phyloP scores from a whole-genome alignment of 2,888 invertebrate genomes.

The Apomyelois bistriatella region DNA sequence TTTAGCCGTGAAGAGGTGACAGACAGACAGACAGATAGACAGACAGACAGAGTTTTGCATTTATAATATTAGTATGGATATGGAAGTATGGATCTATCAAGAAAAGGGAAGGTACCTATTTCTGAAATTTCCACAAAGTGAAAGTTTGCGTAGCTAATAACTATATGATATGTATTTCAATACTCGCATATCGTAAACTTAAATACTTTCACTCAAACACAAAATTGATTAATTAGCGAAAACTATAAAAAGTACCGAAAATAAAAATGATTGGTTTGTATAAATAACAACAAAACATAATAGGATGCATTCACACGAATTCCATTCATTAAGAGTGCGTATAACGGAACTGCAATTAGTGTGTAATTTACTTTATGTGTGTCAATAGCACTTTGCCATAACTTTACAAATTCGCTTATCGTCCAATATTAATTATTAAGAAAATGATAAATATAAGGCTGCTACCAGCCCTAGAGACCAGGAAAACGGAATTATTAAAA shows the following conservation, averaged over 20 bases:
- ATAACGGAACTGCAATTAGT: slow-evolving; percentile 3
- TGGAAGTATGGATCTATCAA: too few relatives aligned
- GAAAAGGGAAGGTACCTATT: too few relatives aligned
- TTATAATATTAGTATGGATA: too few relatives aligned
- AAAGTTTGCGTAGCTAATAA: too few relatives aligned
- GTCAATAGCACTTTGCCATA: slow-evolving; percentile 7
- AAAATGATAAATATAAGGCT: too few relatives aligned
- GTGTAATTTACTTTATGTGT: slow-evolving; percentile 5
- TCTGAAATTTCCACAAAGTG: too few relatives aligned
- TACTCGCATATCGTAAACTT: neutral
- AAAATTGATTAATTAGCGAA: neutral
- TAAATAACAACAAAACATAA: slow-evolving; percentile 2
- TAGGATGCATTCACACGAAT: slow-evolving; percentile 10
- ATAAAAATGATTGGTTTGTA: neutral
- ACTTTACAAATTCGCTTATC: neutral
- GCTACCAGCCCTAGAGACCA: too few relatives aligned
- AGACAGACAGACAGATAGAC: too few relatives aligned
- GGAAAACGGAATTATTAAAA: too few relatives aligned
- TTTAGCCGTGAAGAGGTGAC: too few relatives aligned
- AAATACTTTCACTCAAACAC: neutral
- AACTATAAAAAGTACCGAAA: neutral
- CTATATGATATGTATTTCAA: too few relatives aligned
- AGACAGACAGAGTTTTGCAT: too few relatives aligned
- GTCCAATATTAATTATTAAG: neutral
- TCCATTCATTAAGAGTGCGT: slow-evolving; percentile 3